Evolutionary conservation across 2,888 invertebrate genomes (phyloP).

Genomic region (Synergus gifuensis): DNA sequence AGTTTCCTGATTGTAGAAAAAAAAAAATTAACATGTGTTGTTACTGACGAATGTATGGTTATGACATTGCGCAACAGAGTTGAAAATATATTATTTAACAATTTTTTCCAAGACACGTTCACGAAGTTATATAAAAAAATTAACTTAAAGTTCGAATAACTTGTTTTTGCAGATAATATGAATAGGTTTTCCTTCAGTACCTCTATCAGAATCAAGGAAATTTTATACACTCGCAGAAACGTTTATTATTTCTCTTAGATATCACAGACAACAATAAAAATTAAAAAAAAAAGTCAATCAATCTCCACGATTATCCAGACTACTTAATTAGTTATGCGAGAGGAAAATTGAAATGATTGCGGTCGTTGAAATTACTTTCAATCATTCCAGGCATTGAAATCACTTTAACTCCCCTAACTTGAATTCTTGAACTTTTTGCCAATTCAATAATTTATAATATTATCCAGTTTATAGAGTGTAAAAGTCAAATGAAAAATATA

Average conservation of each 20-base stretch:
- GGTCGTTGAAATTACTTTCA: not conserved
- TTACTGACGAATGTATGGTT: conserved; percentile 24
- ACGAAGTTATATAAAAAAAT: not conserved
- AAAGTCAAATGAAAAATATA: not conserved
- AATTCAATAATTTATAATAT: too few relatives aligned
- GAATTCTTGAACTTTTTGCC: too few relatives aligned
- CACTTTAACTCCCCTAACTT: not conserved
- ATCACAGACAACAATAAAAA: not conserved
- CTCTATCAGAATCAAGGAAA: not conserved
- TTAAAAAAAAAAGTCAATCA: not conserved
- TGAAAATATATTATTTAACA: not conserved
- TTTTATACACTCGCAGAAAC: not conserved
- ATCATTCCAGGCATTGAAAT: not conserved
- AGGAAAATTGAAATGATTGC: not conserved
- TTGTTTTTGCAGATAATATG: not conserved
- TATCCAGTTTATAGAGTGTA: not conserved
- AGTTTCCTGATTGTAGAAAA: conserved; percentile 31
- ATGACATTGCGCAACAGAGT: conserved; percentile 7
- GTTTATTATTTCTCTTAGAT: not conserved
- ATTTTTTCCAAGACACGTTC: not conserved
- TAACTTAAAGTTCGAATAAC: not conserved
- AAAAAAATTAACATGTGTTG: conserved; percentile 11
- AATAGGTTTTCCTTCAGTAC: not conserved
- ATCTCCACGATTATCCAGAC: not conserved
- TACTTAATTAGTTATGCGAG: not conserved